phyloP scores from a whole-genome alignment of 2,797 vertebrate genomes.

The Sarcophilus harrisii region DNA sequence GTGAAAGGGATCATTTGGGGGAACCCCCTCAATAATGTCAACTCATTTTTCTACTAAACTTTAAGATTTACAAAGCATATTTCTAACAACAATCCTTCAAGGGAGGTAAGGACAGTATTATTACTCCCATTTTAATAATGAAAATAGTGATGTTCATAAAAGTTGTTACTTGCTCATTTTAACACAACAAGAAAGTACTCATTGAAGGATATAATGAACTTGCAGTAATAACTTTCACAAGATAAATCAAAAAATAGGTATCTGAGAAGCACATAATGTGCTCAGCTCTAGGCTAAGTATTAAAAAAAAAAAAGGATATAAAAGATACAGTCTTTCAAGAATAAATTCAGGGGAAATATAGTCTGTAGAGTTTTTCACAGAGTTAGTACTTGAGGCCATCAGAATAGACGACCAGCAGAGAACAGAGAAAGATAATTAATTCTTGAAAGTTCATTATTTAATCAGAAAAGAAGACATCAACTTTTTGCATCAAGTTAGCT shows the following conservation, averaged over 20 bases:
- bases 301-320: neutral
- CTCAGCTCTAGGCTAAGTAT: neutral
- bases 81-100: neutral
- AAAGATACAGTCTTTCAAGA: neutral
- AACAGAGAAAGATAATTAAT: neutral
- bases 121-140: neutral
- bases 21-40: neutral
- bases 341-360: neutral
- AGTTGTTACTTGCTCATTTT: neutral
- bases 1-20: neutral
- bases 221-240: slow-evolving; percentile 50
- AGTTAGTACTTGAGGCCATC: neutral
- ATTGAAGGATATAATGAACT: neutral
- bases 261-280: neutral
- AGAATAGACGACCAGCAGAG: neutral
- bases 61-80: neutral
- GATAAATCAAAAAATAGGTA: neutral
- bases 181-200: neutral
- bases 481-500: slow-evolving; percentile 1
- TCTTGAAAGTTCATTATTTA: neutral
- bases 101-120: neutral
- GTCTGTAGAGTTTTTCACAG: neutral
- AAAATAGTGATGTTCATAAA: neutral
- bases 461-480: neutral
- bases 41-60: neutral